Conservation (phyloP, 2,113 vertebrate species). For the Nyctereutes procyonoides region DNA sequence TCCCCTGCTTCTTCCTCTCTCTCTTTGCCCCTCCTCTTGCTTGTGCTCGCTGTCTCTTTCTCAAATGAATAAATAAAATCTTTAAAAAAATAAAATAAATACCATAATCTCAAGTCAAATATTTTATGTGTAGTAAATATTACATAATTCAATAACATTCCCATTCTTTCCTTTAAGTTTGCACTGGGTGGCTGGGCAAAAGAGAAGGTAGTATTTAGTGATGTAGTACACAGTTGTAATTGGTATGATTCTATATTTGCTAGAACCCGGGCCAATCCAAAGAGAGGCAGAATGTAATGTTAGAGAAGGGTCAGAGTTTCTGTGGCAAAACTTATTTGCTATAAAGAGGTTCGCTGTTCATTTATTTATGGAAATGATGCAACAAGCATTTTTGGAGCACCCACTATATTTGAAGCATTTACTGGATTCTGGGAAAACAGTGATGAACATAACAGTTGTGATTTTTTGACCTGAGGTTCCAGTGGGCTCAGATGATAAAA, state of each 20-base stretch:
- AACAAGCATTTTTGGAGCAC: not conserved
- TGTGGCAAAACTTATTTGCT: not conserved
- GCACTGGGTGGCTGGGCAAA: not conserved
- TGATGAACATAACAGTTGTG: not conserved
- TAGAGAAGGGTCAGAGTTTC: not conserved
- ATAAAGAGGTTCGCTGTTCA: not conserved
- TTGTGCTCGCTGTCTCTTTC: too few relatives aligned
- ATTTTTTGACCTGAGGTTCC: not conserved
- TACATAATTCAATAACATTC: not conserved
- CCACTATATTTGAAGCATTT: not conserved
- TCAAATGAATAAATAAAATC: too few relatives aligned
- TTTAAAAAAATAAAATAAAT: not conserved
- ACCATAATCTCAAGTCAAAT: constrained; percentile 5
- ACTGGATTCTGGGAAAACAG: not conserved
- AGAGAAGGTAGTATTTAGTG: not conserved
- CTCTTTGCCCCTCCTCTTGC: too few relatives aligned
- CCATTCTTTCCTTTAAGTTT: not conserved
- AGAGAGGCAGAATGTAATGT: not conserved
- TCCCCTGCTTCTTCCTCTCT: too few relatives aligned
- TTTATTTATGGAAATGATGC: not conserved
- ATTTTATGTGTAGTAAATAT: not conserved
- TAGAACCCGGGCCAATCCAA: not conserved
- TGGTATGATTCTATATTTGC: not conserved
- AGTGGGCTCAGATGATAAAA: not conserved
- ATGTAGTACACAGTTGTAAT: not conserved